Evolutionary conservation across 1,140 invertebrate genomes (phyloP).

Genomic region (Ceratosolen solmsi): DNA sequence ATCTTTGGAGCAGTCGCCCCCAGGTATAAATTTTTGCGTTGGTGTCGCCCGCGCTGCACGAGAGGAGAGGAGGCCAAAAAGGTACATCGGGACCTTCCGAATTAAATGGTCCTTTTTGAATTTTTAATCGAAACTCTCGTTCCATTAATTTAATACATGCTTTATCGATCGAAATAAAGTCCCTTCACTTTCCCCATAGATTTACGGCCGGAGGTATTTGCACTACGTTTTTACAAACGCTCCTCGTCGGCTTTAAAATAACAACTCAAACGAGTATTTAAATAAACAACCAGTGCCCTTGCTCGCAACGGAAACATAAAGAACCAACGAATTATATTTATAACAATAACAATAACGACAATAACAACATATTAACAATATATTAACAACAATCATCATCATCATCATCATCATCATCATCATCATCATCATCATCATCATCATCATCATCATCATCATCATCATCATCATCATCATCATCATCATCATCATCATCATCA

Average conservation of each 20-base stretch:
- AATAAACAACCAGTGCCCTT: no score
- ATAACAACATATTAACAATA: no score
- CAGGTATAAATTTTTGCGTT: slow-evolving; percentile 73
- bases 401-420: no score
- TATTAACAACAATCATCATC: no score
- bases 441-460: no score
- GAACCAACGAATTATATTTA: no score
- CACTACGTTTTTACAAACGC: neutral
- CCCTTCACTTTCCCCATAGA: neutral
- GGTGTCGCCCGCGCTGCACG: slow-evolving; percentile 55
- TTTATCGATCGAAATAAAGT: neutral
- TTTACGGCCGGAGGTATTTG: neutral
- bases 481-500: no score
- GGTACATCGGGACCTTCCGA: neutral
- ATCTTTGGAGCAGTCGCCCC: slow-evolving; percentile 64
- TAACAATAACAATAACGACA: no score
- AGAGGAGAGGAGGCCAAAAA: slow-evolving; percentile 50
- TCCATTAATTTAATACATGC: neutral
- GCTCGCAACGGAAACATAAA: no score
- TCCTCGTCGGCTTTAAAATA: neutral
- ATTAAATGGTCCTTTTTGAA: slow-evolving; percentile 2
- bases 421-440: no score
- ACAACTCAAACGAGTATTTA: neutral
- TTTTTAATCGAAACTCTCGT: slow-evolving; percentile 6
- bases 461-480: no score